Evolutionary conservation across 2,797 vertebrate genomes (phyloP), one percentile per base, ranked within the genome.

Genomic region (Anabacerthia variegaticeps): DNA sequence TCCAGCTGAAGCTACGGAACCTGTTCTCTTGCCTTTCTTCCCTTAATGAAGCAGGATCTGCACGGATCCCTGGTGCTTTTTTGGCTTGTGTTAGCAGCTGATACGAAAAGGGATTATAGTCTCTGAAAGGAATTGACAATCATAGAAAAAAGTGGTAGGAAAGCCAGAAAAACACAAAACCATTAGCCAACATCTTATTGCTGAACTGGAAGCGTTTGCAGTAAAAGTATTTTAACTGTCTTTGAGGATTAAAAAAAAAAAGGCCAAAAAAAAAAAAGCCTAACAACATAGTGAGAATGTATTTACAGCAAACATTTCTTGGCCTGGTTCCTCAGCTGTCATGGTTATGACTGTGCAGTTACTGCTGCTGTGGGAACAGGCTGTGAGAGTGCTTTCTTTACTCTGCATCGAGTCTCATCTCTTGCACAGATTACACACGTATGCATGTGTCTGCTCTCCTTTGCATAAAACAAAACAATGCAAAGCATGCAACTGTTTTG

Each of bases 261-360:
- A 10, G 12, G 3, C 7, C 41, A 43, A 43, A 1, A 21, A 17
- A 58, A 34, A 58, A 82, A 49, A 69, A 36, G 32, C 83, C 72
- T 90, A 89, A 77, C 72, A 61, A 37, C 49, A n/a, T 49, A 89
- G 89, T 76, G 82, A 92, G 89, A 95, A 84, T 51, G n/a, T 95
- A 93, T 96, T 96, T 96, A 92, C 89, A 94, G 82, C 85, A 96
- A 96, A 94, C 93, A 90, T 86, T 94, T 96, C 76, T 94, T 96
- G 93, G 95, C 89, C 62, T 89, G 75, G 21, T 91, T 94, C 91
- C 95, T 93, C 85, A 93, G 85, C 93, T 95, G 89, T 95, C 92
- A 84, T 76, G 85, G 75, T 89, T 95, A 61, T 94, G 84, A 94
- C 87, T 93, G 77, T 93, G 89, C 75, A 78, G 78, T 88, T 93